Conservation (phyloP, 37 sponge, comb jelly and placozoan genomes). For the Petrosia ficiformis region DNA sequence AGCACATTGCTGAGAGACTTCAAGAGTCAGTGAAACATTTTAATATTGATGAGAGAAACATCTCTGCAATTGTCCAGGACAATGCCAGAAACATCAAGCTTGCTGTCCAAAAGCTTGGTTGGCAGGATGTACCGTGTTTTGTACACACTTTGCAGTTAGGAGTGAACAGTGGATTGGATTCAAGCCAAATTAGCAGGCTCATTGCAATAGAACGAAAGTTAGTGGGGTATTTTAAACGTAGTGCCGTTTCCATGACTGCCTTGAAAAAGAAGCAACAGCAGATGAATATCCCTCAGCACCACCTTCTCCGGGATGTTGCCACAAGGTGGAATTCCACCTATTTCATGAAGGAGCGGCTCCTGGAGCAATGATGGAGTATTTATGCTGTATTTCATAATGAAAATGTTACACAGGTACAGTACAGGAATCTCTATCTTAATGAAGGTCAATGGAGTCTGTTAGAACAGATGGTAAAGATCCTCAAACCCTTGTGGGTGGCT, state of each 20-base stretch:
- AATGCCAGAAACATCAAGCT: constrained; percentile 19
- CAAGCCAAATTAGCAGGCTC: not conserved
- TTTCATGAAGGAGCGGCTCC: constrained; percentile 14
- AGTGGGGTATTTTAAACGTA: constrained; percentile 38
- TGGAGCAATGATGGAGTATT: constrained; percentile 5
- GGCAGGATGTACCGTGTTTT: constrained; percentile 10
- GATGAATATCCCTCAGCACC: constrained; percentile 14
- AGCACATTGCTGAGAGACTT: constrained; percentile 29
- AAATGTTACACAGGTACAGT: not conserved
- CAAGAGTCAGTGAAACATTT: constrained; percentile 4
- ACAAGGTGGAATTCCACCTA: constrained; percentile 40
- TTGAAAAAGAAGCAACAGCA: constrained; percentile 22
- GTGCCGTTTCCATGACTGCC: constrained; percentile 26
- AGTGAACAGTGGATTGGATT: constrained; percentile 8
- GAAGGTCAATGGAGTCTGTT: constrained; percentile 31
- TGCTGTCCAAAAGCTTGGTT: constrained; percentile 11
- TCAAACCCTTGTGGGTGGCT: constrained; percentile 35
- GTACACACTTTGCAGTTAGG: constrained; percentile 7
- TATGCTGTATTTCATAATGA: constrained; percentile 24
- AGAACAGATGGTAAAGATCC: constrained; percentile 12
- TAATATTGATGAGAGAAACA: not conserved
- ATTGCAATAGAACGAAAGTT: constrained; percentile 11
- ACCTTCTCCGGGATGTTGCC: constrained; percentile 27
- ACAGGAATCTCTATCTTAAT: constrained; percentile 20
- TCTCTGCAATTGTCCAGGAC: constrained; percentile 21